A percentile compares a stretch with the other conserved stretches of the same genome.
Evolutionary conservation across 2,888 invertebrate species (phyloP).

Genomic region (Idaea straminata): DNA sequence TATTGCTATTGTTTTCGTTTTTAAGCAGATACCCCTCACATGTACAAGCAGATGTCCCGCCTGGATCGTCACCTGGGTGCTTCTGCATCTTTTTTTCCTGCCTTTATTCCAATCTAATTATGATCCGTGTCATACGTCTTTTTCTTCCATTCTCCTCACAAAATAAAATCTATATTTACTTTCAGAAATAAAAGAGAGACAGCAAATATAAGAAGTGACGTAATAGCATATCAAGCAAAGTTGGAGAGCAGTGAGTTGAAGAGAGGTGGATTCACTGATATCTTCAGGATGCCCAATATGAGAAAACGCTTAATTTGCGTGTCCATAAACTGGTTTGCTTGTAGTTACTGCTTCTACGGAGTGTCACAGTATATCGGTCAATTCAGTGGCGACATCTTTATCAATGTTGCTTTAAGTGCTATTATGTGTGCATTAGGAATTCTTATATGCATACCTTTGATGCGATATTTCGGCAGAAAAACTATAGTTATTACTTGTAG

Average conservation of each 20-base stretch:
- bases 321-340: slow-evolving; percentile 87
- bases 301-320: slow-evolving; percentile 36
- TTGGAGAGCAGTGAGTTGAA: slow-evolving; percentile 46
- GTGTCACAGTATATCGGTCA: slow-evolving; percentile 89
- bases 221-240: slow-evolving; percentile 58
- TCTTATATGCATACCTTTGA: not conserved
- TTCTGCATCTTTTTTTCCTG: too few relatives aligned
- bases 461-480: not conserved
- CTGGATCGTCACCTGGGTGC: too few relatives aligned
- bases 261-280: not conserved
- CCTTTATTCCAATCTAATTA: too few relatives aligned
- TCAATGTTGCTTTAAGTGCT: slow-evolving; percentile 87
- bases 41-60: too few relatives aligned
- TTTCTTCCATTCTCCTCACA: not conserved
- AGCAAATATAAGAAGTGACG: slow-evolving; percentile 60
- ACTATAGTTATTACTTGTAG: not conserved
- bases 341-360: slow-evolving; percentile 87
- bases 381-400: slow-evolving; percentile 68
- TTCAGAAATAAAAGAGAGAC: slow-evolving; percentile 73
- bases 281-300: not conserved
- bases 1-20: too few relatives aligned
- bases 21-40: too few relatives aligned
- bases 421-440: not conserved
- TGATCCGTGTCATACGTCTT: too few relatives aligned
- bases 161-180: slow-evolving; percentile 16